Percentiles rank a stretch among this genome's conserved stretches.
Evolutionary conservation across 2,113 vertebrate genomes (phyloP).

Genomic region (Hystrix brachyura): DNA sequence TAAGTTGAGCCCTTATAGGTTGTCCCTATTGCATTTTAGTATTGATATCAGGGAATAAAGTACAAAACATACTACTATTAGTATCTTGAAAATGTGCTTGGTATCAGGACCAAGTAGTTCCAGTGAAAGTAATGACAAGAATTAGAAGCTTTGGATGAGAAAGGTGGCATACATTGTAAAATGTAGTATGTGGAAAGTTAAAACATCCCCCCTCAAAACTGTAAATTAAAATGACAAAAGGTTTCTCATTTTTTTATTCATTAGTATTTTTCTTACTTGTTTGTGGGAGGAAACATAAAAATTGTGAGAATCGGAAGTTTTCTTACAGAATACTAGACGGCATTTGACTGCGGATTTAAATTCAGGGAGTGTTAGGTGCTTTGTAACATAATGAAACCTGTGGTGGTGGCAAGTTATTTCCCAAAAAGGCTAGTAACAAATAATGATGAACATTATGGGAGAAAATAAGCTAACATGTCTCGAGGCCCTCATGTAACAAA

Average conservation of each 20-base stretch:
- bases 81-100: neutral
- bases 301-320: neutral
- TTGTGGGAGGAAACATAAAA: neutral
- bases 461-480: neutral
- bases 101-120: neutral
- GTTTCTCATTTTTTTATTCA: neutral
- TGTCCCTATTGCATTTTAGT: neutral
- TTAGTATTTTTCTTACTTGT: neutral
- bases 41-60: neutral
- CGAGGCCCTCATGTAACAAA: neutral
- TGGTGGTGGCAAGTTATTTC: neutral
- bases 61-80: neutral
- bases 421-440: neutral
- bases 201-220: neutral
- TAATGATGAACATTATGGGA: neutral
- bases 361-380: neutral
- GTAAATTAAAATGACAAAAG: neutral
- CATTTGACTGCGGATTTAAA: neutral
- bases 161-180: neutral
- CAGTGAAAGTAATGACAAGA: neutral
- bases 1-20: neutral
- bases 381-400: neutral
- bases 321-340: neutral
- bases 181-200: neutral
- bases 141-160: neutral